Conservation (phyloP, 2,797 vertebrate genomes). For the Chiroxiphia lanceolata region DNA sequence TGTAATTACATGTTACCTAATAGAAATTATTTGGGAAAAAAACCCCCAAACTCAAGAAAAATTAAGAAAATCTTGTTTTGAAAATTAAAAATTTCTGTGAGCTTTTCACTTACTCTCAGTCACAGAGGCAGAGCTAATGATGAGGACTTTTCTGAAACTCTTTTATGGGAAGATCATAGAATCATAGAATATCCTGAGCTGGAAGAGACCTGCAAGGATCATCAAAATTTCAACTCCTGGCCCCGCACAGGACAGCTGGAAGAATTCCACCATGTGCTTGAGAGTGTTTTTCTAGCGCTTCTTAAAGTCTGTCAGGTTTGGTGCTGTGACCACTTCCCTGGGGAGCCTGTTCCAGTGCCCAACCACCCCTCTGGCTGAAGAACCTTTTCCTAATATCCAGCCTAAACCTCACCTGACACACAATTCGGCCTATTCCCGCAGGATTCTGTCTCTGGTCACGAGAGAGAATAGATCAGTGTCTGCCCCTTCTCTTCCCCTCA, state of each 20-base stretch:
- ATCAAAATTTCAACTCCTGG: not conserved
- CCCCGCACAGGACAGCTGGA: not conserved
- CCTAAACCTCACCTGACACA: not conserved
- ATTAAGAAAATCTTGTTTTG: not conserved
- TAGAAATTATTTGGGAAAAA: not conserved
- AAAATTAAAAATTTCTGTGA: not conserved
- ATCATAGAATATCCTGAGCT: not conserved
- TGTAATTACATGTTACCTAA: not conserved
- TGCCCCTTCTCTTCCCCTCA: rapidly evolving
- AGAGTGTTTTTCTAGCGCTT: not conserved
- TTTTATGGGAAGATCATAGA: not conserved
- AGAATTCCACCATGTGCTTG: not conserved
- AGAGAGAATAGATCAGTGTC: not conserved
- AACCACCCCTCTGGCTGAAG: rapidly evolving
- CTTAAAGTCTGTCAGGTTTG: not conserved
- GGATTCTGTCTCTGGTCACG: no score
- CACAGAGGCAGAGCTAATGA: not conserved
- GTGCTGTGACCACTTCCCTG: not conserved
- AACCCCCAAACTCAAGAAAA: not conserved
- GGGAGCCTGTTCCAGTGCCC: not conserved
- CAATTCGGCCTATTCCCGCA: rapidly evolving
- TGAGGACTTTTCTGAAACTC: not conserved
- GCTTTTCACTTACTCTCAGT: not conserved
- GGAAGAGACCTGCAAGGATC: not conserved
- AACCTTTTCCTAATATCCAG: not conserved